Evolutionary conservation across 92 coral and sea anemone species (phyloP).

Genomic region (Epizoanthus fatuus): DNA sequence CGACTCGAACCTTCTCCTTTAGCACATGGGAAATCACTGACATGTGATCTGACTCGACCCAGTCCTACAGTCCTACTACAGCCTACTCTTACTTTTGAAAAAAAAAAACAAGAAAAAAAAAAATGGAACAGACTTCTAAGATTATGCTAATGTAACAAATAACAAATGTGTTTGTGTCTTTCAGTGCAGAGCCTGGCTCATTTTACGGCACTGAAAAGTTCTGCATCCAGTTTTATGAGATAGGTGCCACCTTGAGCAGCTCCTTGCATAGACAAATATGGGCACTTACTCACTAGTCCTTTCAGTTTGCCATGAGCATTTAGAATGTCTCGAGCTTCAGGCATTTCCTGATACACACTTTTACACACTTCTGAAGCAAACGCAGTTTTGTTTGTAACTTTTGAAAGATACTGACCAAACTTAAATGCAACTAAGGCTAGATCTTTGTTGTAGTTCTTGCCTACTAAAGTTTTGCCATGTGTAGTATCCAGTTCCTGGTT

Average conservation of each 20-base stretch:
- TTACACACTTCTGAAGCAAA: conserved; percentile 71
- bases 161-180: no score
- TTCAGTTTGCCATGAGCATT: conserved; percentile 62
- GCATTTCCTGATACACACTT: conserved; percentile 54
- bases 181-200: not conserved
- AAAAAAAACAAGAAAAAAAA: no score
- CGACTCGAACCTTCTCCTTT: no score
- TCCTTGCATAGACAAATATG: conserved; percentile 59
- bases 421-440: conserved; percentile 58
- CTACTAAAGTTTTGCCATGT: not conserved
- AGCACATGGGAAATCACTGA: no score
- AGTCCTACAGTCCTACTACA: no score
- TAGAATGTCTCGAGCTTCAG: conserved; percentile 66
- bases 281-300: conserved; percentile 65
- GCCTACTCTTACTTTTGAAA: no score
- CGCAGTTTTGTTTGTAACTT: conserved; percentile 33
- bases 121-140: no score
- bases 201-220: conserved; percentile 17
- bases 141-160: no score
- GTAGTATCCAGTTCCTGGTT: not conserved
- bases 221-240: conserved; percentile 15
- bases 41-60: no score
- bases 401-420: conserved; percentile 52
- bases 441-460: conserved; percentile 28
- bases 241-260: conserved; percentile 22